Evolutionary conservation across 2,888 invertebrate genomes (phyloP).

Genomic region (Micropterix aruncella): DNA sequence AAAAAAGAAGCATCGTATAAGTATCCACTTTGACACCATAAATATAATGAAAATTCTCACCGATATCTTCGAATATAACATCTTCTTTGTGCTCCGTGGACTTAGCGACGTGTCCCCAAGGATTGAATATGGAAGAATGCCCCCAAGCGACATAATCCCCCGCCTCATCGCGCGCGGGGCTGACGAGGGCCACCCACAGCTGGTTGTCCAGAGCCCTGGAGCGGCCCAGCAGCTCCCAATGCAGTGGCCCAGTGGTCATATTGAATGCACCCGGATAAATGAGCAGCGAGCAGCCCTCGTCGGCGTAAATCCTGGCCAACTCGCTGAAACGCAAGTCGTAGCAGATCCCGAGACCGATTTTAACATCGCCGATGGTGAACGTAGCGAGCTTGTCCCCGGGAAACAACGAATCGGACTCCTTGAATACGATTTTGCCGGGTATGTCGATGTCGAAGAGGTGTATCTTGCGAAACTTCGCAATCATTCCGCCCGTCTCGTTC

Average conservation of each 20-base stretch:
- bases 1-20: slow-evolving; percentile 17
- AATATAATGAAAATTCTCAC: slow-evolving; percentile 28
- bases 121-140: slow-evolving; percentile 70
- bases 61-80: slow-evolving; percentile 60
- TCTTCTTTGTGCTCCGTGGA: slow-evolving; percentile 57
- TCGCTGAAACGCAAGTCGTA: slow-evolving; percentile 91
- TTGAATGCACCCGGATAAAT: slow-evolving; percentile 94
- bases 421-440: slow-evolving; percentile 82
- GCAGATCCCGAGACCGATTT: slow-evolving; percentile 86
- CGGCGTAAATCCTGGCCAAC: slow-evolving; percentile 62
- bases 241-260: slow-evolving; percentile 88
- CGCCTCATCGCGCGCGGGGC: slow-evolving; percentile 61
- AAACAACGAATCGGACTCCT: slow-evolving; percentile 75
- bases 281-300: slow-evolving; percentile 66
- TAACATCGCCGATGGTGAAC: slow-evolving; percentile 53
- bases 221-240: slow-evolving; percentile 79
- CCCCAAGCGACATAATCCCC: slow-evolving; percentile 81
- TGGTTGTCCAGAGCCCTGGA: slow-evolving; percentile 82
- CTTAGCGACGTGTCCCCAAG: slow-evolving; percentile 65
- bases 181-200: slow-evolving; percentile 71
- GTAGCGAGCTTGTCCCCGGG: slow-evolving; percentile 62
- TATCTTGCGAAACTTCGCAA: slow-evolving; percentile 77
- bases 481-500: slow-evolving; percentile 59
- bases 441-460: slow-evolving; percentile 95
- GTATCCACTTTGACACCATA: neutral